These are phyloP conservation scores for Schizotus pectinicornis DNA, from an alignment of 2,888 invertebrate genomes.

Conservation along the genomic window DNA sequence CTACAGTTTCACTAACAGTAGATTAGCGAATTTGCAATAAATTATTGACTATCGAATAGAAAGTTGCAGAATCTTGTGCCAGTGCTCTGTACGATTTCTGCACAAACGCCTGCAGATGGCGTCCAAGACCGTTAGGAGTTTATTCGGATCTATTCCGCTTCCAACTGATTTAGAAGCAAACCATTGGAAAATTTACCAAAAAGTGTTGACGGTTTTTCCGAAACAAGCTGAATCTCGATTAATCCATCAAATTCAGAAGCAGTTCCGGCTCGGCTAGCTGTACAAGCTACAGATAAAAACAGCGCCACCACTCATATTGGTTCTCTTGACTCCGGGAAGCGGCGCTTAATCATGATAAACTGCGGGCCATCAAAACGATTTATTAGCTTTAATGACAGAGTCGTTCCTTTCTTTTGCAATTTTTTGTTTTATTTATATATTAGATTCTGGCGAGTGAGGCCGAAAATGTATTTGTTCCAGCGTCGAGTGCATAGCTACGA, in stretches of 20 bases:
- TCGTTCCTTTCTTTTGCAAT: neutral
- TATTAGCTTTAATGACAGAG: slow-evolving; percentile 8
- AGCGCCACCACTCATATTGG: neutral
- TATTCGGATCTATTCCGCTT: too few relatives aligned
- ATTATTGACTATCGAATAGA: slow-evolving; percentile 6
- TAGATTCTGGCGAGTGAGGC: too few relatives aligned
- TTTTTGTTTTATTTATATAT: slow-evolving; percentile 1
- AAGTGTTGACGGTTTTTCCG: too few relatives aligned
- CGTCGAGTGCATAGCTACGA: too few relatives aligned
- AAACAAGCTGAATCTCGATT: neutral
- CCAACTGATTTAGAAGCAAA: too few relatives aligned
- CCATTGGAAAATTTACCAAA: too few relatives aligned
- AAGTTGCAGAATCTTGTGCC: neutral
- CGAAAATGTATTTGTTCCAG: too few relatives aligned
- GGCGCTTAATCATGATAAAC: slow-evolving; percentile 1
- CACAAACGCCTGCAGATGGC: neutral
- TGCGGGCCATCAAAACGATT: neutral
- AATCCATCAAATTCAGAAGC: neutral
- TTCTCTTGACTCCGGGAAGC: neutral
- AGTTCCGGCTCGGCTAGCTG: neutral
- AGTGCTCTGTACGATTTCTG: too few relatives aligned
- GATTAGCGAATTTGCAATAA: slow-evolving; percentile 2
- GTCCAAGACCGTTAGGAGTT: neutral
- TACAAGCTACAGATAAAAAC: neutral
- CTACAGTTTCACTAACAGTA: neutral